A percentile compares a stretch with the other conserved stretches of the same genome.
Evolutionary conservation across 2,797 vertebrate species (phyloP).

Genomic region (Leptatherina wallacei): DNA sequence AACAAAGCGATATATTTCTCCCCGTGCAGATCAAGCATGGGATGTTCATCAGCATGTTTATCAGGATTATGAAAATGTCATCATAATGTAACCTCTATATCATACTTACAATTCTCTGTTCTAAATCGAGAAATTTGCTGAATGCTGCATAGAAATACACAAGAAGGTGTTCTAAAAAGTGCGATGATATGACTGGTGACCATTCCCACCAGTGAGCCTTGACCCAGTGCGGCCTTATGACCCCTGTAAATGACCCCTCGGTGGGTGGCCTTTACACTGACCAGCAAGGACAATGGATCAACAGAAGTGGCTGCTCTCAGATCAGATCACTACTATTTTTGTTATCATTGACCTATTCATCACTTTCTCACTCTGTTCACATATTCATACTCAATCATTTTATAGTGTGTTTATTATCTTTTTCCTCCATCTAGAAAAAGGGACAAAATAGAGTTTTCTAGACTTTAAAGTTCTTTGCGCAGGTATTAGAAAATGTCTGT

Average conservation of each 20-base stretch:
- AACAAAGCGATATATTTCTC: conserved; percentile 78
- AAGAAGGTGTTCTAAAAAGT: background rate
- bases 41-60: conserved; percentile 72
- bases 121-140: conserved; percentile 2
- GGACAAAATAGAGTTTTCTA: background rate
- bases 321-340: conserved; percentile 29
- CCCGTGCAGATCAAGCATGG: conserved; percentile 61
- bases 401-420: background rate
- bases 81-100: conserved; percentile 60
- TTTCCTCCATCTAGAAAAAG: background rate
- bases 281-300: conserved; percentile 44
- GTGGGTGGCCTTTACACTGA: conserved; percentile 75
- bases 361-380: background rate
- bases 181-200: conserved; percentile 23
- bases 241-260: conserved; percentile 69
- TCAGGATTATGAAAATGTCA: conserved; percentile 73
- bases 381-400: background rate
- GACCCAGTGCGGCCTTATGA: conserved; percentile 65
- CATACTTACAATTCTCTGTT: conserved; percentile 37
- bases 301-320: conserved; percentile 36
- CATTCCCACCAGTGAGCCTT: conserved; percentile 66
- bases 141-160: conserved; percentile 8
- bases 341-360: conserved; percentile 3
- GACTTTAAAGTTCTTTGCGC: background rate
- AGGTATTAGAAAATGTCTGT: background rate